Evolutionary conservation across 2,888 invertebrate genomes (phyloP).

Genomic region (Orchesellides sinensis): DNA sequence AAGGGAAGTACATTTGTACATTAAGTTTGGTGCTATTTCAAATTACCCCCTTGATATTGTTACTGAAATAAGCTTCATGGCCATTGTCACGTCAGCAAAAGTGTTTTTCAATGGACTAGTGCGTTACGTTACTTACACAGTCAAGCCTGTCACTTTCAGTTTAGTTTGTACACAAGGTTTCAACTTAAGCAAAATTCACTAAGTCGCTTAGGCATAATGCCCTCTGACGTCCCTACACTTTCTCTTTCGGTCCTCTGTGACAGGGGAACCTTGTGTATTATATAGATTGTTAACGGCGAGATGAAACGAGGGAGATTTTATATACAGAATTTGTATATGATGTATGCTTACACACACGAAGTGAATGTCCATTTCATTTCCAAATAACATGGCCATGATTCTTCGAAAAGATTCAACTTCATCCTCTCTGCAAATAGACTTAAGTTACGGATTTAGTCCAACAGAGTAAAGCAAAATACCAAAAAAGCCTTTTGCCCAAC

Average conservation of each 20-base stretch:
- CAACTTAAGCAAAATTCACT: slow-evolving; percentile 29
- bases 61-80: slow-evolving; percentile 31
- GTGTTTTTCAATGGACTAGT: slow-evolving; percentile 50
- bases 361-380: slow-evolving; percentile 42
- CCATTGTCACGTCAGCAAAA: slow-evolving; percentile 45
- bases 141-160: slow-evolving; percentile 44
- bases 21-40: not conserved
- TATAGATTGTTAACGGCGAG: not conserved
- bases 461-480: no score
- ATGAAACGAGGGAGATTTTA: not conserved
- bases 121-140: not conserved
- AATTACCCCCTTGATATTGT: slow-evolving; percentile 25
- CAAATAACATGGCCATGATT: slow-evolving; percentile 40
- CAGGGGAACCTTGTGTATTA: not conserved
- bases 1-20: not conserved
- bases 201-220: slow-evolving; percentile 35
- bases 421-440: slow-evolving; percentile 32
- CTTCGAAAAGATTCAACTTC: slow-evolving; percentile 29
- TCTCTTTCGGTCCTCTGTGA: not conserved
- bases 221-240: slow-evolving; percentile 30
- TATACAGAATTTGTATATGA: not conserved
- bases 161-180: slow-evolving; percentile 29
- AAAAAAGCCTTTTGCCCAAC: slow-evolving; percentile 22
- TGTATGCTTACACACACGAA: not conserved
- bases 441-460: not conserved